These are phyloP conservation scores for Monochamus saltuarius DNA, from an alignment of 1,140 invertebrate species.

Conservation along the genomic window DNA sequence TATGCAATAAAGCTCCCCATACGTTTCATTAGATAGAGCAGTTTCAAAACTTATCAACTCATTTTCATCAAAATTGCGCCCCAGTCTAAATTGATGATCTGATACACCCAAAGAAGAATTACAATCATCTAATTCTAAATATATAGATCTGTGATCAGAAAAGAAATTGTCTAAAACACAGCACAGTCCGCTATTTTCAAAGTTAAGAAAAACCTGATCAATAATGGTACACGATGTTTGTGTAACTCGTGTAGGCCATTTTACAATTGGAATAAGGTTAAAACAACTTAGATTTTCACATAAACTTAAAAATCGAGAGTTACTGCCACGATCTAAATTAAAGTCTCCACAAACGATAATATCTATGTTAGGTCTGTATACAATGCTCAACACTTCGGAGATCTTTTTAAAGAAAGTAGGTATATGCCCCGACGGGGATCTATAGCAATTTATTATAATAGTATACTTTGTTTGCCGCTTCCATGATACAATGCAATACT, in stretches of 20 bases:
- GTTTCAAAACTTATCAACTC: background rate
- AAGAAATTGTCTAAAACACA: background rate
- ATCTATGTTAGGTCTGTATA: background rate
- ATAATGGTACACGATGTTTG: background rate
- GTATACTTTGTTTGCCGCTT: too few relatives aligned
- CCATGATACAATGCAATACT: too few relatives aligned
- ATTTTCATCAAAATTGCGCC: background rate
- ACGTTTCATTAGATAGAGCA: background rate
- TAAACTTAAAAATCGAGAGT: background rate
- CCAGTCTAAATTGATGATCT: background rate
- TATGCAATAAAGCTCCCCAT: background rate
- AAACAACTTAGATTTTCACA: background rate
- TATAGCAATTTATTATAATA: background rate
- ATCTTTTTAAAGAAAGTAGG: background rate
- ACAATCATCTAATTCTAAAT: background rate
- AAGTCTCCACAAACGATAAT: constrained; percentile 3
- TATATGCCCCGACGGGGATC: background rate
- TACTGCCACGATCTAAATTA: background rate
- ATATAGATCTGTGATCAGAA: background rate
- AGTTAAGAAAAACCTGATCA: background rate
- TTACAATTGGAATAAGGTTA: background rate
- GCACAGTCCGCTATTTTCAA: background rate
- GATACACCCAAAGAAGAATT: too few relatives aligned
- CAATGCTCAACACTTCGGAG: background rate
- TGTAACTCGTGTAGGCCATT: background rate